These are phyloP conservation scores for Grantiella picta DNA, from an alignment of 2,113 vertebrate species.

Conservation along the genomic window DNA sequence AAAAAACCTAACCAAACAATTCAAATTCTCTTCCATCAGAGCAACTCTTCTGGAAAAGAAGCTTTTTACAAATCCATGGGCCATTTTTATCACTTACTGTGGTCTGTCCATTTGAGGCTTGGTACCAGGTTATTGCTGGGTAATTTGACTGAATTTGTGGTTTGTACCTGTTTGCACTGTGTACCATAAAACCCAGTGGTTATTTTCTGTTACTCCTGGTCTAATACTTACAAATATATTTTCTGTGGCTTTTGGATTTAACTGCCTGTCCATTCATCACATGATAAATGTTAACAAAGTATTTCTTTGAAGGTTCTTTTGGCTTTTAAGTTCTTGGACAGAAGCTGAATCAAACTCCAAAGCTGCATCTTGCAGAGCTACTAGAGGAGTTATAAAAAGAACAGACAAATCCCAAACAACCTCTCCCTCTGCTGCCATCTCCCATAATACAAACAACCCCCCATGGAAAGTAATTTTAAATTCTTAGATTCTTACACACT, in stretches of 20 bases:
- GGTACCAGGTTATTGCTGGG: not conserved
- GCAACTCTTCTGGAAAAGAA: not conserved
- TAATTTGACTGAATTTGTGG: not conserved
- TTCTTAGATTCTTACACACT: not conserved
- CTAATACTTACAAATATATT: not conserved
- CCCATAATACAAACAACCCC: not conserved
- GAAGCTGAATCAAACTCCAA: not conserved
- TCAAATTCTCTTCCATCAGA: not conserved
- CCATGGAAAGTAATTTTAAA: not conserved
- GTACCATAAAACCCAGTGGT: not conserved
- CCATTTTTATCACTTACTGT: not conserved
- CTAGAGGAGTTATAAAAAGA: not conserved
- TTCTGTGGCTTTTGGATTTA: not conserved
- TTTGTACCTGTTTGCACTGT: not conserved
- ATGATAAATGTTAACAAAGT: not conserved
- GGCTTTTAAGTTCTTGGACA: not conserved
- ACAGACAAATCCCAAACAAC: not conserved
- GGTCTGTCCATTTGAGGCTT: not conserved
- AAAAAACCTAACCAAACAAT: not conserved
- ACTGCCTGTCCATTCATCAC: not conserved
- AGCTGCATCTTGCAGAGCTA: not conserved
- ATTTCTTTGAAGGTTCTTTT: not conserved
- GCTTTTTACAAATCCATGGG: not conserved
- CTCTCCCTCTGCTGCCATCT: not conserved
- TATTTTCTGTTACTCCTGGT: not conserved